A percentile compares a stretch with the other conserved stretches of the same genome.
Evolutionary conservation across 1,140 invertebrate species (phyloP).

Genomic region (Gonatopus flavifemur): DNA sequence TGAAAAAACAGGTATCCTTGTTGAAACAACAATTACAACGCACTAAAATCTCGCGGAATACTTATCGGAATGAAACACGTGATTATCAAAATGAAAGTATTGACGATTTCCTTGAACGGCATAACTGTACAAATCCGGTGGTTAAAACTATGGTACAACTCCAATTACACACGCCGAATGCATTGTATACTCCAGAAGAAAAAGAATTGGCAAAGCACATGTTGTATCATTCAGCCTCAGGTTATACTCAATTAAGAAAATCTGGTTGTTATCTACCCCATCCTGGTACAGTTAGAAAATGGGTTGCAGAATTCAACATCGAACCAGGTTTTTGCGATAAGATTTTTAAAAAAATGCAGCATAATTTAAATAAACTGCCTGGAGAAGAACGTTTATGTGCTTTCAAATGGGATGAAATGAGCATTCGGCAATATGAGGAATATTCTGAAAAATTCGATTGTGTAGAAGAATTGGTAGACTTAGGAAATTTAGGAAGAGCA

Average conservation of each 20-base stretch:
- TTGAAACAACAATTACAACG: too few species aligned
- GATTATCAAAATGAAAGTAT: too few species aligned
- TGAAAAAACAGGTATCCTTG: too few species aligned
- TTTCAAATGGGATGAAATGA: constrained; percentile 25
- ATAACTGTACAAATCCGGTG: neutral
- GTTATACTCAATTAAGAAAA: constrained; percentile 18
- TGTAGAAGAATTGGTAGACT: constrained; percentile 24
- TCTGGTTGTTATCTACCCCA: constrained; percentile 19
- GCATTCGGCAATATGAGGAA: constrained; percentile 19
- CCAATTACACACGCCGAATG: neutral
- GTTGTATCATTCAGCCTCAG: constrained; percentile 21
- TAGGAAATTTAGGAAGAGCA: constrained; percentile 11
- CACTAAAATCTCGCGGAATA: too few species aligned
- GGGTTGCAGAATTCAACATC: constrained; percentile 19
- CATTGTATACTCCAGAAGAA: neutral
- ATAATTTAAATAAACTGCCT: constrained; percentile 1
- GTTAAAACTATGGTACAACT: neutral
- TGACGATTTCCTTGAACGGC: too few species aligned
- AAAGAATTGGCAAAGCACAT: constrained; percentile 16
- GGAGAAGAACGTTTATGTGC: constrained; percentile 15
- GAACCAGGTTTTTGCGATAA: constrained; percentile 18
- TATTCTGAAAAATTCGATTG: constrained; percentile 20
- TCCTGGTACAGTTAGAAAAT: constrained; percentile 16
- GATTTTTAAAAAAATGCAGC: constrained; percentile 19
- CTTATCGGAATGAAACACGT: too few species aligned